Conservation (phyloP, 2,113 vertebrate species). For the Toxostoma redivivum region DNA sequence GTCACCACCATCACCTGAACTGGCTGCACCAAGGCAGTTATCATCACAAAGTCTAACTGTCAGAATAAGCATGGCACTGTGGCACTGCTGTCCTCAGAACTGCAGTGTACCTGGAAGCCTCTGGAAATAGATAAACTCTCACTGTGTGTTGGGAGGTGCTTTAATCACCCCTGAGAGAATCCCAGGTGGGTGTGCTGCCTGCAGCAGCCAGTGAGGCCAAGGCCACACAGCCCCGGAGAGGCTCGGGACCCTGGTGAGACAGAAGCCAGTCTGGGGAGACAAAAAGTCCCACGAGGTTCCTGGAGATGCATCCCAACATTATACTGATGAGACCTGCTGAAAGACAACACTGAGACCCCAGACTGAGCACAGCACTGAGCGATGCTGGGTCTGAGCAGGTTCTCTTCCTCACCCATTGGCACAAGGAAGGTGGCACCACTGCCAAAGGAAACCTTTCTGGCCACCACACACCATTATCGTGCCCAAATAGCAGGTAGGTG, state of each 20-base stretch:
- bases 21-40: not conserved
- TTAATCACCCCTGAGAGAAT: not conserved
- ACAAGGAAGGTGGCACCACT: not conserved
- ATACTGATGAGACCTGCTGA: fast-evolving
- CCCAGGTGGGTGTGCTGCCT: not conserved
- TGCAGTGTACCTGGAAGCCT: not conserved
- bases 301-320: not conserved
- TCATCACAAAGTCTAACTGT: not conserved
- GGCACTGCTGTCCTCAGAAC: fast-evolving
- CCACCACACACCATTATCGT: not conserved
- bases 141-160: not conserved
- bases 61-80: fast-evolving
- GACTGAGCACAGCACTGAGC: not conserved
- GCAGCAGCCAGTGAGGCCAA: not conserved
- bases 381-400: fast-evolving
- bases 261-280: not conserved
- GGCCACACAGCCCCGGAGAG: fast-evolving
- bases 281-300: fast-evolving
- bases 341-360: not conserved
- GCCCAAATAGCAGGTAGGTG: not conserved
- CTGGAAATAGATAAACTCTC: not conserved
- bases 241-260: not conserved
- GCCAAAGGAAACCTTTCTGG: not conserved
- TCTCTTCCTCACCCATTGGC: not conserved
- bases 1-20: fast-evolving